Base-by-base conservation (phyloP, 2,113 vertebrate species). In the Ranitomeya imitator region DNA sequence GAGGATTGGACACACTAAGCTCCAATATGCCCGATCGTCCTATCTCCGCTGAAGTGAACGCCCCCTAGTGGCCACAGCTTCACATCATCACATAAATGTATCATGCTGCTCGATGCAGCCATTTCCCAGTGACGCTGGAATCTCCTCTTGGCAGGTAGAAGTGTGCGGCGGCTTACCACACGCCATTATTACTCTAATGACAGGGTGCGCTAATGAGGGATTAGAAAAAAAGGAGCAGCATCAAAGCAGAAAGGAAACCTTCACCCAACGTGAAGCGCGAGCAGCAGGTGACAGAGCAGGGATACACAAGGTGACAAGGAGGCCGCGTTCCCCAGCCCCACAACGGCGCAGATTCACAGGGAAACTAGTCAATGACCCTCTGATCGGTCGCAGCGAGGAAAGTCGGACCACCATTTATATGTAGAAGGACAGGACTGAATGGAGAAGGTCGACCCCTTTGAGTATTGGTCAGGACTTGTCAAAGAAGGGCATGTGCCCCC, bases 141-240 rank as follows among this genome's bases (percentile, higher is more conserved):
- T 12, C 65, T 23, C n/a, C 13, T n/a, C 65, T 13, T 9, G 73
- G 37, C 37, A 76, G 73, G 37, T 52, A 21, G 7, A 8, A 23
- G 63, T 7, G 71, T 31, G 71, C 0, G 71, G 73, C 18, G 9
- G 37, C 37, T 51, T 21, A 76, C 51, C 73, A 7, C 14, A 6
- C 0, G 7, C 71, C 23, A 61, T 52, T 81, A 81, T 61, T 31
- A 26, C 79, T 11, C 23, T 81, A 81, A 81, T 81, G 57, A 81
- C 19, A 45, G 79, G 79, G 31, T 61, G 26, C 11, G 16, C 21
- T 81, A 81, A 81, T 61, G 57, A 81, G 57, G 59, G 79, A 37
- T 81, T 81, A 45, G 2, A 55, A 54, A 55, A 55, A 79, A 79
- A 9, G 26, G 31, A 79, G 10, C 77, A 79, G 57, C n/a, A 52